Evolutionary conservation across 2,797 vertebrate species (phyloP), one percentile per base, ranked within the genome.

Genomic region (Balearica regulorum): DNA sequence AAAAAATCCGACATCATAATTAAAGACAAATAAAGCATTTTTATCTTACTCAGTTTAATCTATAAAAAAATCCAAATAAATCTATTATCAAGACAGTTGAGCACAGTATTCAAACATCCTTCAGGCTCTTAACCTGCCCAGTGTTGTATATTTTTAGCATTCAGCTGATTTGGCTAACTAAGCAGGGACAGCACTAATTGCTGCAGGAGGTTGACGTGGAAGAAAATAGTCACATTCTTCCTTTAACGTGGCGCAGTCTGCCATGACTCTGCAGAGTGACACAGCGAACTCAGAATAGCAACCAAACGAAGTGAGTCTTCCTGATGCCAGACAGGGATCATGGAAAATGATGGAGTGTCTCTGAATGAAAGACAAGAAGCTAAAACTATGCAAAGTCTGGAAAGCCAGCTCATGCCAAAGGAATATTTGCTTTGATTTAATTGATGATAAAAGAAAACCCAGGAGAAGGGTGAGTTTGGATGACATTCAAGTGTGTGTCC

Each of bases 401-500:
- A 89, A 91, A 83, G 91, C 48, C 81, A 94, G 66, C 44, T 93
- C 73, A 82, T 81, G 58, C 72, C 0, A 1, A 91, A 96, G 66
- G 70, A 96, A 70, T 96, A 92, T 81, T 96, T 96, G 79, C 87
- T 96, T 95, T 91, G 85, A 91, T 94, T 93, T 96, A 97, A 97
- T 94, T 94, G 94, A 97, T 95, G 94, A 90, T 93, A 96, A 97
- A 95, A 92, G 90, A 96, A 97, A 96, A 91, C 79, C 79, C 92
- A 91, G 73, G 91, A 95, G 95, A 96, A 97, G n/a, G 84, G 92
- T 96, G 83, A 94, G 95, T 73, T 93, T 92, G 93, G 97, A 97
- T 96, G 95, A 96, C 95, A 97, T 97, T 97, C 97, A 97, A 96
- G 84, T 95, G 84, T 76, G 62, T 79, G 95, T 96, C 95, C 95